Evolutionary conservation across 2,113 vertebrate genomes (phyloP), one percentile per base, ranked within the genome.

Genomic region (Sebastes fasciatus): DNA sequence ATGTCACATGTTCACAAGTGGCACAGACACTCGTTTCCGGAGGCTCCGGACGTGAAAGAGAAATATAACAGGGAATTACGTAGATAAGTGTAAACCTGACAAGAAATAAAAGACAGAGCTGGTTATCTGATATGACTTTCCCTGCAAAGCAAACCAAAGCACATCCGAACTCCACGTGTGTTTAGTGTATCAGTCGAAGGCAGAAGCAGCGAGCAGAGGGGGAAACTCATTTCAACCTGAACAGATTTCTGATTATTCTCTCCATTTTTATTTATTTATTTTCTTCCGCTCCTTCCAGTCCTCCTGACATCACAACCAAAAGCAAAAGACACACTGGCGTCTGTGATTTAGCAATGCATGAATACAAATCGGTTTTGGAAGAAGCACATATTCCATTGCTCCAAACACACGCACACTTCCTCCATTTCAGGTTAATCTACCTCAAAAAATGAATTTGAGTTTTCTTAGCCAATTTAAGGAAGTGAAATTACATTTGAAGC

Each of bases 191-290:
- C 91, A 90, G 89, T 73, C 43, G 43, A 86, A 70, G 76, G 79
- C 82, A 85, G 85, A 48, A 57, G 83, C 69, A 68, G 77, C 43
- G 14, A 58, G 71, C 72, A 83, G 73, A 74, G 79, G 60, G 71
- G 83, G 82, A 89, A 89, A 90, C 83, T 93, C 84, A 94, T 92
- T 93, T 89, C 89, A 91, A 88, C 74, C 86, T 77, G 70, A 92
- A 88, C 90, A 78, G 85, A 66, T 80, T 89, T 91, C 73, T 87
- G 89, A 91, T 94, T 90, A 91, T 92, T 93, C 88, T 88, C 74
- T 46, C 65, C 58, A 57, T 73, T 82, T 90, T 90, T 83, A 52
- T 57, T 72, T 49, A 8, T 43, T 62, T 52, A 10, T 77, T 45
- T 66, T 34, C 23, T 68, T n/a, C 45, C 17, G 12, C 66, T 79